Conservation (phyloP, 2,797 vertebrate species). For the Channa striata region DNA sequence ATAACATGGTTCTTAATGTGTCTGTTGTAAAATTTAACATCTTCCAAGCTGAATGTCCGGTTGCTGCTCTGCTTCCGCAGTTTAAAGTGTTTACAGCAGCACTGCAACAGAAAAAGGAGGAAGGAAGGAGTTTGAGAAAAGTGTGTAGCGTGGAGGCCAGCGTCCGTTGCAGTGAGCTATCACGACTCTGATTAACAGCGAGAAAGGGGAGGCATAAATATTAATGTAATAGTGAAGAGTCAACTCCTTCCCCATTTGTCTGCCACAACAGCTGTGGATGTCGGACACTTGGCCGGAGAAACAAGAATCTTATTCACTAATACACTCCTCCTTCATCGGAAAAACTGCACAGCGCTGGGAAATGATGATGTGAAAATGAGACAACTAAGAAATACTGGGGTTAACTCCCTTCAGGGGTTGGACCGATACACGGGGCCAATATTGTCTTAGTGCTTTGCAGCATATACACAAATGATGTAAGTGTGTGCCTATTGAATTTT, state of each 20-base stretch:
- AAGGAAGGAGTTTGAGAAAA: no score
- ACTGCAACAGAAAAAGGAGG: neutral
- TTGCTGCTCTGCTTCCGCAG: neutral
- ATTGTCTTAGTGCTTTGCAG: neutral
- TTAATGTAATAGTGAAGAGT: conserved; percentile 44
- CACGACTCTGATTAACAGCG: conserved; percentile 48
- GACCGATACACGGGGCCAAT: conserved; percentile 14
- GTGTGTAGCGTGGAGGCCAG: neutral
- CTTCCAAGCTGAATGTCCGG: conserved; percentile 1
- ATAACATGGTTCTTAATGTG: no score
- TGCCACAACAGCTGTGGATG: conserved; percentile 66
- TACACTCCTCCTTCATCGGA: conserved; percentile 61
- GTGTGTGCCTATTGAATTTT: neutral
- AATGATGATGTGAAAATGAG: conserved; percentile 55
- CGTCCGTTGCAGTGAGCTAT: no score
- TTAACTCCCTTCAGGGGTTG: conserved; percentile 51
- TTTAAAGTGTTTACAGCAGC: neutral
- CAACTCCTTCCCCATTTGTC: conserved; percentile 54
- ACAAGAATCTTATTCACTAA: conserved; percentile 55
- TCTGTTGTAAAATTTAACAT: neutral
- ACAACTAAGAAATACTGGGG: conserved; percentile 50
- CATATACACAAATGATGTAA: neutral
- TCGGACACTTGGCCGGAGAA: conserved; percentile 62
- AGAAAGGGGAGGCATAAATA: conserved; percentile 55
- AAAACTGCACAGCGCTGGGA: conserved; percentile 39